Evolutionary conservation across 2,797 vertebrate species (phyloP).

Genomic region (Eremophila alpestris): DNA sequence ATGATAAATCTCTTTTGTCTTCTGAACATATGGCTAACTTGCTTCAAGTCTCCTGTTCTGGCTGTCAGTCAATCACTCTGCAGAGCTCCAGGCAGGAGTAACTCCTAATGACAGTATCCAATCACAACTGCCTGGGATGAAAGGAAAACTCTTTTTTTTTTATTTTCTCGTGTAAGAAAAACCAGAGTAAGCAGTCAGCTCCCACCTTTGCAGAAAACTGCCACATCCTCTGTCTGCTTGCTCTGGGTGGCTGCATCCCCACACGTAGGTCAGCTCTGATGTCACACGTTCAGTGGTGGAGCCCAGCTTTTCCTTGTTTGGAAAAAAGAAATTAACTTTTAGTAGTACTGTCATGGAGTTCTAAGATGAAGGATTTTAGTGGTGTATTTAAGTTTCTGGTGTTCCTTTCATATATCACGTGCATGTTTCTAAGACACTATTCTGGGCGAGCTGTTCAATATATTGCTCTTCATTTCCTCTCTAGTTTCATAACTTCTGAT

Average conservation of each 20-base stretch:
- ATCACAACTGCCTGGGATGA: background rate
- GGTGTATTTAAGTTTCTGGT: background rate
- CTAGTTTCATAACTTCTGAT: background rate
- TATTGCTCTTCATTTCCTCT: background rate
- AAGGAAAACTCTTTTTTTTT: background rate
- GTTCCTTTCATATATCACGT: background rate
- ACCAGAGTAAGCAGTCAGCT: background rate
- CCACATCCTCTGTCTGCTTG: background rate
- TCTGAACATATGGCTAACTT: background rate
- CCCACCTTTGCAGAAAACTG: background rate
- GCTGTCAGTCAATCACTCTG: background rate
- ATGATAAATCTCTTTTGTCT: conserved; percentile 23
- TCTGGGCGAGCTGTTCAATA: background rate
- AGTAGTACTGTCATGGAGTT: background rate
- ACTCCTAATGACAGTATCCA: background rate
- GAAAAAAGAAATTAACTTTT: background rate
- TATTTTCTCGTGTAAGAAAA: background rate
- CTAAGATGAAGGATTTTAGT: background rate
- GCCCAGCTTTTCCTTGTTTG: background rate
- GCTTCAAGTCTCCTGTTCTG: background rate
- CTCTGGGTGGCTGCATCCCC: background rate
- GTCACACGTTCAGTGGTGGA: background rate
- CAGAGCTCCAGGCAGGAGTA: background rate
- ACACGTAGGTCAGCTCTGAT: accelerated
- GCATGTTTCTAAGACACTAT: background rate